Conservation (phyloP, 2,888 invertebrate species). For the Cataglyphis livida region DNA sequence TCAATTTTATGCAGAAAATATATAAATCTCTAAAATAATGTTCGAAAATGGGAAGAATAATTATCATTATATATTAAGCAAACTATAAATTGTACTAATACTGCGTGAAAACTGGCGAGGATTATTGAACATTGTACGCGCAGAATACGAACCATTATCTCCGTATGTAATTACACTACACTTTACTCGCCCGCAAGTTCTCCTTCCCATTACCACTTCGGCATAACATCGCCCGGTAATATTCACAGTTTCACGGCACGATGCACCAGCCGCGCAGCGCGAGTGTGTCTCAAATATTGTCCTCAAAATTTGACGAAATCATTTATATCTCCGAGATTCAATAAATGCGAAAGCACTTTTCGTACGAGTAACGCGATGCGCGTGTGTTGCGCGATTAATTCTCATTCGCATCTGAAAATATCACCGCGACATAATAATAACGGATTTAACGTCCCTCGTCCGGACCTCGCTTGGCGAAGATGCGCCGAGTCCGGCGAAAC, state of each 20-base stretch:
- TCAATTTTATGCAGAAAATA: not conserved
- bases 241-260: conserved; percentile 6
- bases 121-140: not conserved
- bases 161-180: conserved; percentile 36
- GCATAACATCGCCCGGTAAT: not conserved
- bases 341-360: not conserved
- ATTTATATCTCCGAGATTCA: not conserved
- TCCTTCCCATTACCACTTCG: conserved; percentile 29
- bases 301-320: not conserved
- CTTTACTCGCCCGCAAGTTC: conserved; percentile 30
- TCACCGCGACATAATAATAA: not conserved
- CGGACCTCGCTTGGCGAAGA: not conserved
- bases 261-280: not conserved
- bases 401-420: not conserved
- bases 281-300: not conserved
- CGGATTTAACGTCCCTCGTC: not conserved
- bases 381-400: not conserved
- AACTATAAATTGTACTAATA: not conserved
- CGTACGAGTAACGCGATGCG: not conserved
- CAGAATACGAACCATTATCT: conserved; percentile 48
- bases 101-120: not conserved
- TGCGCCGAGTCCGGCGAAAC: not conserved
- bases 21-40: not conserved
- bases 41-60: not conserved
- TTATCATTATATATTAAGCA: not conserved